Percentiles rank a stretch among this genome's conserved stretches.
phyloP scores from a whole-genome alignment of 2,113 vertebrate genomes.

The Toxostoma redivivum region DNA sequence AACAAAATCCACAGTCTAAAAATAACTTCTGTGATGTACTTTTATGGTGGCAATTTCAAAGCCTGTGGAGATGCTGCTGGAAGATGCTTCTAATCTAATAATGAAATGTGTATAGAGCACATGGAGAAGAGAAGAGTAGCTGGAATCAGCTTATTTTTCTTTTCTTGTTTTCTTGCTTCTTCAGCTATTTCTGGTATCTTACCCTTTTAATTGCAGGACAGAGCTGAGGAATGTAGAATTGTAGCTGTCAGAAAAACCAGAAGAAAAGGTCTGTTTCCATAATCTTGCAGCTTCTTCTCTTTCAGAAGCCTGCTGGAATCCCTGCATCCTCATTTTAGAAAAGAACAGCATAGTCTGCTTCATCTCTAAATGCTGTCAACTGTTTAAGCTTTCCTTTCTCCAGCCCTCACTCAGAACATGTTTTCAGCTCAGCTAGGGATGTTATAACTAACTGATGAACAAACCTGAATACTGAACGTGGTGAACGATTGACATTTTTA shows the following conservation, averaged over 20 bases:
- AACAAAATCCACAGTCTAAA: conserved; percentile 22
- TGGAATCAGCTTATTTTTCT: conserved; percentile 17
- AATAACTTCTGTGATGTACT: conserved; percentile 45
- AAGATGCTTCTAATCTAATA: conserved; percentile 14
- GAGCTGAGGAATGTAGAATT: background rate
- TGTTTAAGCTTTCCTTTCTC: background rate
- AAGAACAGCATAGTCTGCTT: conserved; percentile 12
- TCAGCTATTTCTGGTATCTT: conserved; percentile 31
- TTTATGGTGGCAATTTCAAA: conserved; percentile 57
- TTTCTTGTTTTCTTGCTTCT: background rate
- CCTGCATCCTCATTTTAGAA: background rate
- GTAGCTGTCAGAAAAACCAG: conserved; percentile 28
- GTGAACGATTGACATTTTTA: background rate
- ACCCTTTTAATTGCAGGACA: background rate
- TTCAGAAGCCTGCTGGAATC: background rate
- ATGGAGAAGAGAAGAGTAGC: background rate
- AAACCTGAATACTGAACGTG: conserved; percentile 22
- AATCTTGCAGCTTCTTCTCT: background rate
- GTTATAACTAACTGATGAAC: conserved; percentile 53
- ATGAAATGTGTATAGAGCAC: background rate
- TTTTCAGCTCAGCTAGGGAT: conserved; percentile 17
- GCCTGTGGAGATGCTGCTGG: background rate
- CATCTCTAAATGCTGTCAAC: conserved; percentile 13
- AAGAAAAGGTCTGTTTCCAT: conserved; percentile 22
- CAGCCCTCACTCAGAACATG: background rate